Evolutionary conservation across 2,888 invertebrate species (phyloP).

Genomic region (Melanchra persicariae): DNA sequence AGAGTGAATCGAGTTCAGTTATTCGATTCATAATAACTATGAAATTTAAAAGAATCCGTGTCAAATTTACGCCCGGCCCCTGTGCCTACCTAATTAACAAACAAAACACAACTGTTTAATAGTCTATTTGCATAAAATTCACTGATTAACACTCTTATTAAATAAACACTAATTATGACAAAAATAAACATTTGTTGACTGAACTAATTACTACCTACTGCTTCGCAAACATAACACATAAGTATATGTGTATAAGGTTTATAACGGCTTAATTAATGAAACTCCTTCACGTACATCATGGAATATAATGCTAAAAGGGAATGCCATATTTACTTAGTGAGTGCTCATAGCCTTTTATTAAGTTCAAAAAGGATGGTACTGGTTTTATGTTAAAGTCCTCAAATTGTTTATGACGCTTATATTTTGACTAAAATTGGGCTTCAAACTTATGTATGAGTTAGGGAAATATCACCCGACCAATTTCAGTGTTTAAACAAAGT

Average conservation of each 20-base stretch:
- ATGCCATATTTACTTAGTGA: conserved; percentile 4
- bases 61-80: not conserved
- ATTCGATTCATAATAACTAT: not conserved
- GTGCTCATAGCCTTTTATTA: conserved; percentile 8
- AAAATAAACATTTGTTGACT: conserved; percentile 21
- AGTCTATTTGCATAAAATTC: conserved; percentile 12
- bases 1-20: not conserved
- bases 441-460: too few relatives aligned
- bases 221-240: conserved; percentile 6
- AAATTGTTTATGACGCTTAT: too few relatives aligned
- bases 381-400: not conserved
- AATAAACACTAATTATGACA: conserved; percentile 7
- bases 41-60: not conserved
- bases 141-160: conserved; percentile 11
- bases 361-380: not conserved
- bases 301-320: conserved; percentile 3
- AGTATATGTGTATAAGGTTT: not conserved
- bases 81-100: not conserved
- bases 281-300: not conserved
- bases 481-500: too few relatives aligned
- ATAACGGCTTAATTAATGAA: conserved; percentile 9
- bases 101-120: not conserved
- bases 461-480: too few relatives aligned
- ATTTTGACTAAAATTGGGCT: too few relatives aligned
- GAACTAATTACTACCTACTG: not conserved